These are phyloP conservation scores for Eupithecia dodoneata DNA, from an alignment of 2,888 invertebrate species.

Conservation along the genomic window DNA sequence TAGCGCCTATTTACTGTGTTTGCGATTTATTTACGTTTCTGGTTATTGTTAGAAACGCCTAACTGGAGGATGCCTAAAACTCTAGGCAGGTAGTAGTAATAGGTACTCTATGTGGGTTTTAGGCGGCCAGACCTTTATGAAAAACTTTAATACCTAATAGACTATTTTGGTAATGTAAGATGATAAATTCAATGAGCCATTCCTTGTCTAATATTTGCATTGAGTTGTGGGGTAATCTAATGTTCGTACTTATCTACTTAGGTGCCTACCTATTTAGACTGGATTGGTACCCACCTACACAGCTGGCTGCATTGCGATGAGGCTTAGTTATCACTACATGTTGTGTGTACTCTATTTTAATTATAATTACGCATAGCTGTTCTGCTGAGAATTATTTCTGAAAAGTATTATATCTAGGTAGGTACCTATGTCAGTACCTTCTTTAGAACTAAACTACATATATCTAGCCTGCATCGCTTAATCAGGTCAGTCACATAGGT, in stretches of 20 bases:
- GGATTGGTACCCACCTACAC: too few species aligned
- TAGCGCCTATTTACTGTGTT: slow-evolving; percentile 22
- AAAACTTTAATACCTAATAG: not conserved
- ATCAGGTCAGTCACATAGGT: not conserved
- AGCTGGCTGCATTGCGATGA: too few species aligned
- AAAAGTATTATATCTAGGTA: not conserved
- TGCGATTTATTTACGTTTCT: slow-evolving; percentile 24
- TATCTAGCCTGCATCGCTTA: not conserved
- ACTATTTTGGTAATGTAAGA: too few species aligned
- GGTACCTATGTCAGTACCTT: not conserved
- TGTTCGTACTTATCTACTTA: too few species aligned
- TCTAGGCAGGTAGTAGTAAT: not conserved
- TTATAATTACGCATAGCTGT: not conserved
- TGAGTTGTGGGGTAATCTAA: too few species aligned
- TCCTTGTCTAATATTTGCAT: too few species aligned
- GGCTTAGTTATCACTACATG: not conserved
- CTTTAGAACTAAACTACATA: not conserved
- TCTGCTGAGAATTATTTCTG: not conserved
- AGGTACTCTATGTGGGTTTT: not conserved
- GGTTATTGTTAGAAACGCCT: not conserved
- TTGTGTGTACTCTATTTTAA: not conserved
- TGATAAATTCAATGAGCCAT: too few species aligned
- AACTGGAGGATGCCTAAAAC: not conserved
- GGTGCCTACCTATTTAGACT: too few species aligned
- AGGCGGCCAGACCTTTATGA: not conserved